These are phyloP conservation scores for Scalopus aquaticus DNA, from an alignment of 2,113 vertebrate genomes.

Conservation along the genomic window DNA sequence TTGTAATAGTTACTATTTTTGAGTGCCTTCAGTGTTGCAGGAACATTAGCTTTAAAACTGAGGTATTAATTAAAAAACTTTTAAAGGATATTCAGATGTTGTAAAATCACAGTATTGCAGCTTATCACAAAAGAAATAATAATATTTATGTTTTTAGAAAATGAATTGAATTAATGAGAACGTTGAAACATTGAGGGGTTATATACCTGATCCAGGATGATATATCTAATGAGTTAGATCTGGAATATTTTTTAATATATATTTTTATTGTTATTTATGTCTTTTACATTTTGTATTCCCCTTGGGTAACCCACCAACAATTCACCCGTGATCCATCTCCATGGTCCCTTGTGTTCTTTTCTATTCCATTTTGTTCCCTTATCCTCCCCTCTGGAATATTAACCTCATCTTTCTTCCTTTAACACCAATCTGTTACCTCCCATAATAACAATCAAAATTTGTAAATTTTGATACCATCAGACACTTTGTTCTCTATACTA, in stretches of 20 bases:
- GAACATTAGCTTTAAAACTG: not conserved
- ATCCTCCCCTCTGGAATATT: no score
- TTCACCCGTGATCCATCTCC: no score
- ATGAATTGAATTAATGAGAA: slow-evolving; percentile 4
- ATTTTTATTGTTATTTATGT: no score
- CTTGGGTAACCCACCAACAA: no score
- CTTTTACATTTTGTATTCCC: no score
- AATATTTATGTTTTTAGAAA: not conserved
- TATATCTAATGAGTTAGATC: not conserved
- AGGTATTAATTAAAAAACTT: not conserved
- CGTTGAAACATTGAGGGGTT: not conserved
- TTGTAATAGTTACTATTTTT: slow-evolving; percentile 14
- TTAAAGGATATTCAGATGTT: no score
- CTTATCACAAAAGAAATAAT: no score
- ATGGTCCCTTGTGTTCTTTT: no score
- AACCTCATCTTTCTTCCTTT: slow-evolving; percentile 26
- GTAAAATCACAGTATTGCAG: no score
- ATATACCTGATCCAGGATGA: not conserved
- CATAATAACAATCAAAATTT: not conserved
- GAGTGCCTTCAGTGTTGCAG: not conserved
- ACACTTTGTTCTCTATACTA: not conserved
- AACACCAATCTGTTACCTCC: not conserved
- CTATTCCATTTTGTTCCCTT: no score
- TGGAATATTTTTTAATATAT: no score
- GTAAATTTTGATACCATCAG: slow-evolving; percentile 1